phyloP scores from a whole-genome alignment of 2,888 invertebrate genomes.

The Hydrotaea diabolus region DNA sequence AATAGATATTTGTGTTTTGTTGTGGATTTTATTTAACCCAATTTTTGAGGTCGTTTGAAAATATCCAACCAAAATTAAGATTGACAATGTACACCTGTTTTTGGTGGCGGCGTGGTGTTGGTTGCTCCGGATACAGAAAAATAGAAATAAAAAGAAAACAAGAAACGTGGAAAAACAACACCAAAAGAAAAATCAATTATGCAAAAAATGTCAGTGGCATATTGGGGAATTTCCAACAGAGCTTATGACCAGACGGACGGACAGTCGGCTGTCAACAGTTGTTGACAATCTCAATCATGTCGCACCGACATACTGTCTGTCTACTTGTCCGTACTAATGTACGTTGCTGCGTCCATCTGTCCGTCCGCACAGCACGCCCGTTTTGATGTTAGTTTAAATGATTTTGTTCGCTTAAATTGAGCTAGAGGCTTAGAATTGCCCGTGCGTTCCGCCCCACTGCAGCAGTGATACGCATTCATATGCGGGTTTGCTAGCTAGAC shows the following conservation, averaged over 20 bases:
- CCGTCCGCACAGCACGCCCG: neutral
- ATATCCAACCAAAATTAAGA: no score
- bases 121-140: slow-evolving; percentile 2
- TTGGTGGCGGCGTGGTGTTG: neutral
- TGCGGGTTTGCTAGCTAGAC: slow-evolving; percentile 15
- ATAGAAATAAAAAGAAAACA: neutral
- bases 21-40: neutral
- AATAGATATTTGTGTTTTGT: no score
- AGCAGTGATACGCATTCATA: neutral
- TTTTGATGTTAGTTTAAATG: neutral
- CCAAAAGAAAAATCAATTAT: neutral
- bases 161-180: neutral
- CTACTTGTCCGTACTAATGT: neutral
- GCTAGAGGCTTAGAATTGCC: slow-evolving; percentile 7
- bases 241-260: neutral
- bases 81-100: neutral
- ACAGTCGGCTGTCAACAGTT: neutral
- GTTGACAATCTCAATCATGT: slow-evolving; percentile 18
- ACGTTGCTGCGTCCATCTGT: neutral
- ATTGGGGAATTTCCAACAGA: slow-evolving; percentile 18
- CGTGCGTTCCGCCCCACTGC: neutral
- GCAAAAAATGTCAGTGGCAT: neutral
- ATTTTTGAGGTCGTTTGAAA: slow-evolving; percentile 2
- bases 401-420: neutral
- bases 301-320: neutral